Evolutionary conservation across 2,797 vertebrate genomes (phyloP), one percentile per base, ranked within the genome.

Genomic region (Megalops cyprinoides): DNA sequence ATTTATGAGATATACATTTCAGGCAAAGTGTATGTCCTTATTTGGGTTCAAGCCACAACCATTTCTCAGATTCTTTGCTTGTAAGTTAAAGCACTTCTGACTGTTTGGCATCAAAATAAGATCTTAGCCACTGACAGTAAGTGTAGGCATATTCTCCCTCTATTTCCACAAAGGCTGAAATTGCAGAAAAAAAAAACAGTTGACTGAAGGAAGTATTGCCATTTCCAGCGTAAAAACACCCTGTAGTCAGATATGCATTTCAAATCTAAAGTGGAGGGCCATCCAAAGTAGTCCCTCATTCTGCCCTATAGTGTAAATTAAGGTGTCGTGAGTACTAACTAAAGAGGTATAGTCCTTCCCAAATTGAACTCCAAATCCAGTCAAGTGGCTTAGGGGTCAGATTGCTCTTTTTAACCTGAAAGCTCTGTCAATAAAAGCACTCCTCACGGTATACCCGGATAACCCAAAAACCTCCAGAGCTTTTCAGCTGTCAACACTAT

Each of bases 1-100:
- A 83, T 89, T 85, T 84, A 88, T 88, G 75, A 78, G 79, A 81
- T 80, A 76, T 76, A 82, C 78, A 79, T 76, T 81, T 87, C 77
- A 86, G 71, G 78, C 81, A 81, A 79, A 74, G 48, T 82, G 76
- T 79, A 80, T 79, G 46, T 82, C 79, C 71, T 80, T 79, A 84
- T 48, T n/a, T 74, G 42, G 82, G 80, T 60, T 42, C 56, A 78
- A 53, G 79, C 60, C 39, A 39, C 49, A 65, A 71, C 42, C 28
- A 25, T 37, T 55, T 65, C 65, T 49, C 81, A 1, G 55, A 18
- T 49, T 55, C 82, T 60, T 53, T 39, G n/a, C 60, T n/a, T 82
- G 0, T 31, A 31, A 65, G 74, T 49, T 49, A 46, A 62, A 74
- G 79, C 55, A 58, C 76, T 84, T 79, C 23, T 69, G 56, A 23